Base-by-base conservation (phyloP, 2,888 invertebrate genomes). In the Allophyes oxyacanthae region DNA sequence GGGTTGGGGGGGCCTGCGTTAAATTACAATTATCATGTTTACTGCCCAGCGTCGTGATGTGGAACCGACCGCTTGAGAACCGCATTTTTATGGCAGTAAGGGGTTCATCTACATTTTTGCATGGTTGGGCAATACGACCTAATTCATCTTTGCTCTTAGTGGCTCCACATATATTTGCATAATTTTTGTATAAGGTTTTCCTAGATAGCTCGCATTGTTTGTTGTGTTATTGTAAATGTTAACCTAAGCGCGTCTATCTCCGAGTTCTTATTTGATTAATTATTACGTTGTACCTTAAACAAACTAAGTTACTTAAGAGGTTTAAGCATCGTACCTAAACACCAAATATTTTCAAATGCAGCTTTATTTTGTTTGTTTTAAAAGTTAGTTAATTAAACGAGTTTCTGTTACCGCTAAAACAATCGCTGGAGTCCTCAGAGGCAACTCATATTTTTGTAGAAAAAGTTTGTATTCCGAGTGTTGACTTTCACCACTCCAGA, bases 21-120 rank as follows among this genome's bases (percentile, higher is more conserved):
- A 88, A 90, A 89, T 90, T 86, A 88, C 84, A 89, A 87, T 90
- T 88, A 89, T 85, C 82, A 85, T 86, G 87, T 87, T 86, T 82
- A 84, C 86, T 78, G 82, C 79, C 73, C 77, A 65, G 57, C 66
- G 79, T 33, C 6, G 20, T 76, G 77, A 76, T 66, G 77, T 63
- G 80, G 75, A 83, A 80, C 69, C 37, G 61, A 75, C 76, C 75
- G 75, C 64, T 80, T 79, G 66, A 65, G 58, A 72, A 73, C 77
- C 78, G 69, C 73, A 73, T 76, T 81, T 80, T 76, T 76, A 74
- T 64, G 63, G 44, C 48, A 51, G 57, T 49, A 64, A 72, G 43
- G 36, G 33, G 9, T 45, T 58, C 41, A 63, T 60, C 48, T 56
- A 63, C 20, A 58, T 73, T 58, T 55, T 26, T 46, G 45, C 37